phyloP scores from a whole-genome alignment of 2,113 vertebrate genomes.

The Scopus umbretta region DNA sequence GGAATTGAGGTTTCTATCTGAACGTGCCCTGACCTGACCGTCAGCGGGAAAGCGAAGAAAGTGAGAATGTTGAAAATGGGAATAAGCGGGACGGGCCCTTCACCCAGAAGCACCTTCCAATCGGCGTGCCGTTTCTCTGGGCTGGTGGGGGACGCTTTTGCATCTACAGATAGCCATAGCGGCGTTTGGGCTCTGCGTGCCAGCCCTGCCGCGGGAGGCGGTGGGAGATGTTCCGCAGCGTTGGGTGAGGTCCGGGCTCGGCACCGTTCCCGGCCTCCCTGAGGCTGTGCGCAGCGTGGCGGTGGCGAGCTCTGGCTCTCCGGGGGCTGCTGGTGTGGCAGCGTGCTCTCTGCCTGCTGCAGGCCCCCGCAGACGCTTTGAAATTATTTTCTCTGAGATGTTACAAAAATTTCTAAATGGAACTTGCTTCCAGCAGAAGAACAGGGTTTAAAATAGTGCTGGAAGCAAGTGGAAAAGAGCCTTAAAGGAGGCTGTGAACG shows the following conservation, averaged over 20 bases:
- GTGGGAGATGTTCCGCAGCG: too few species aligned
- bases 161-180: rapidly evolving
- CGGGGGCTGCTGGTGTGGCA: neutral
- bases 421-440: neutral
- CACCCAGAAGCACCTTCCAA: neutral
- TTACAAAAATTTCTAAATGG: too few species aligned
- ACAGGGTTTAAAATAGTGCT: neutral
- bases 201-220: neutral
- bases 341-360: neutral
- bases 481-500: neutral
- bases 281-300: rapidly evolving
- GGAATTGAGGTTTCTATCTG: neutral
- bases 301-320: neutral
- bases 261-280: neutral
- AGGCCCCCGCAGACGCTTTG: neutral
- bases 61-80: rapidly evolving
- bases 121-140: rapidly evolving
- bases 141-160: rapidly evolving
- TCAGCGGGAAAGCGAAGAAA: neutral
- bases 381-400: neutral
- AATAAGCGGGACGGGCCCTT: neutral
- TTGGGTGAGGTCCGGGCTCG: neutral
- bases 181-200: neutral
- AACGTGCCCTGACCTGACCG: too few species aligned
- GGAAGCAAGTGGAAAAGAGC: neutral